Base-by-base conservation (phyloP, 2,888 invertebrate species). In the Cepaea hortensis region DNA sequence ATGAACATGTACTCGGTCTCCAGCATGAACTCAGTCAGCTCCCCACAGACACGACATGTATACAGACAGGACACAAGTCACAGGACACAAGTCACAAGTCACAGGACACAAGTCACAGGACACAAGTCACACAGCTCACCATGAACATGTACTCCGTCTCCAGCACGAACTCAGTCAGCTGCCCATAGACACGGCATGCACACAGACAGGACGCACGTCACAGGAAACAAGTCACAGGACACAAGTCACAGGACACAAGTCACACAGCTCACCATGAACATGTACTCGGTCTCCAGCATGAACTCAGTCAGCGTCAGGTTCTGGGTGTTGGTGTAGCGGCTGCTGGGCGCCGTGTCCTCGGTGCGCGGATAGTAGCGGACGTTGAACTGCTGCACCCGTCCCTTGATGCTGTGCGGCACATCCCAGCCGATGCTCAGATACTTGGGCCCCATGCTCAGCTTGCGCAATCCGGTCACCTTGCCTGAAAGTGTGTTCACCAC, bases 1-100 rank as follows among this genome's bases (percentile, higher is more conserved):
- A 98, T 97, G 93, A 98, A 97, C 11, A 97, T 98, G 95, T 98
- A 99, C 93, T 98, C 97, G 20, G 98, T 98, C 92, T 97, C 96
- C 91, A 97, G 97, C 93, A 96, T 96, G 70, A 98, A 93, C 88
- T 94, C 92, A 46, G 91, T 93, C 85, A 95, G 91, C 4, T 1
- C 0, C 35, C 35, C 35, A 35, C 35, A 35, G 35, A 35, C 35
- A 35, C 1, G 35, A 1, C 35, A 35, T 35, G 35, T 1, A 35
- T 35, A 35, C 35, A 35, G 35, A 35, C 35, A 35, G 35, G 0
- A 35, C 35, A 35, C 35, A 35, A 35, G 35, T 35, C 35, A 35
- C 35, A 0, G 35, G 35, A 35, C 1, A 35, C 35, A 35, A 1
- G 35, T 1, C 35, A 35, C 35, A 35, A 35, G 35, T 35, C 35